Evolutionary conservation across 2,113 vertebrate species (phyloP).

Genomic region (Nannobrachium achirus): DNA sequence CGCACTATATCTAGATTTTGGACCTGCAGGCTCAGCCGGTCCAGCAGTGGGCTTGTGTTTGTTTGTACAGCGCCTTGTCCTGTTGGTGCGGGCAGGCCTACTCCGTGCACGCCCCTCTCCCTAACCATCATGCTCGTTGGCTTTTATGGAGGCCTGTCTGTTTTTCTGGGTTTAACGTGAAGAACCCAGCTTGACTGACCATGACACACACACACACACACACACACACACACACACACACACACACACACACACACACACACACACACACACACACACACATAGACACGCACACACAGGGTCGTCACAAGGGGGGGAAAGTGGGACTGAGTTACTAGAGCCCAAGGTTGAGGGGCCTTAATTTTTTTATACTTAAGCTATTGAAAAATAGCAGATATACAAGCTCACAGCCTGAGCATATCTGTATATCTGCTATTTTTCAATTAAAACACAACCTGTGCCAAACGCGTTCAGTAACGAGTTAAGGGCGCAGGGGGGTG

Average conservation of each 20-base stretch:
- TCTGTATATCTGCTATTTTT: too few relatives aligned
- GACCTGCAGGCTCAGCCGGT: not conserved
- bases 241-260: slow-evolving; percentile 5
- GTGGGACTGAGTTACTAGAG: too few relatives aligned
- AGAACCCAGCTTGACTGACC: not conserved
- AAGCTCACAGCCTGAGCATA: too few relatives aligned
- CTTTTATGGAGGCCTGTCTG: not conserved
- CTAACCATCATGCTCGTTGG: not conserved
- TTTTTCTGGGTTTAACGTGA: slow-evolving; percentile 10
- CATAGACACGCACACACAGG: not conserved
- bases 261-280: not conserved
- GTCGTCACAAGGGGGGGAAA: too few relatives aligned
- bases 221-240: slow-evolving; percentile 1
- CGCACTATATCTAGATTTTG: too few relatives aligned
- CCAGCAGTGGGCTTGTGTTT: not conserved
- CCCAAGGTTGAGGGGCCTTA: too few relatives aligned
- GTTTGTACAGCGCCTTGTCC: not conserved
- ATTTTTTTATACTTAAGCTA: too few relatives aligned
- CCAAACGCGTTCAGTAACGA: too few relatives aligned
- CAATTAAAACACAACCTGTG: too few relatives aligned
- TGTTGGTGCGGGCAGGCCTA: not conserved
- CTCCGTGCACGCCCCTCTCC: not conserved
- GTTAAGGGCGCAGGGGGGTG: too few relatives aligned
- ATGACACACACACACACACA: not conserved
- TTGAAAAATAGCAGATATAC: too few relatives aligned